These are phyloP conservation scores for Habrosyne pyritoides DNA, from an alignment of 2,888 invertebrate species.

Conservation along the genomic window DNA sequence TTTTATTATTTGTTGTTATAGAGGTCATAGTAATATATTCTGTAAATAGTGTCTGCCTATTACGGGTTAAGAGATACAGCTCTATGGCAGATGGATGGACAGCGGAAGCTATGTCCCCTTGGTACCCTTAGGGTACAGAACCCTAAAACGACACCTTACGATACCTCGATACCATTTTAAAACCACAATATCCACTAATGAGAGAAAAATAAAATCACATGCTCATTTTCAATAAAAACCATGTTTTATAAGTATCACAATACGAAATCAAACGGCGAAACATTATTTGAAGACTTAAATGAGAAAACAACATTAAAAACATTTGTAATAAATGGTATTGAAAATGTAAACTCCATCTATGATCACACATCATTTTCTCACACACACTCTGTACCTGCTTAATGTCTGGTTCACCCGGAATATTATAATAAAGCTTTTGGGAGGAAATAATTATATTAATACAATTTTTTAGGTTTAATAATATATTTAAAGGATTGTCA, in stretches of 20 bases:
- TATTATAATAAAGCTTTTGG: slow-evolving; percentile 73
- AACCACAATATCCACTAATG: background rate
- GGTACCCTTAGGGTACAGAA: no score
- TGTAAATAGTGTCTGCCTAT: no score
- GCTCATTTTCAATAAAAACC: background rate
- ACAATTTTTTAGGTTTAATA: no score
- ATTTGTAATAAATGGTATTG: slow-evolving; percentile 5
- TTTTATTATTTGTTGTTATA: no score
- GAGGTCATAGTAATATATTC: no score
- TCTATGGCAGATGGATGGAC: no score
- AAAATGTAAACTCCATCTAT: slow-evolving; percentile 17
- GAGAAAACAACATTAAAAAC: background rate
- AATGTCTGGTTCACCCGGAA: slow-evolving; percentile 72
- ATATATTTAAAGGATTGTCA: no score
- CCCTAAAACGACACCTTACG: no score
- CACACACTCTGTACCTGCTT: slow-evolving; percentile 63
- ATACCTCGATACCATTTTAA: no score
- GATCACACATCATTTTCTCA: slow-evolving; percentile 19
- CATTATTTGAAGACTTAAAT: background rate
- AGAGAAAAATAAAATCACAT: background rate
- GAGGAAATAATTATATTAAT: slow-evolving; percentile 40
- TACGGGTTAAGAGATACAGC: no score
- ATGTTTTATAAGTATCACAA: background rate
- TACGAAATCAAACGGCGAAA: background rate
- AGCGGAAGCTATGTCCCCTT: no score